A percentile compares a stretch with the other conserved stretches of the same genome.
Evolutionary conservation across 2,797 vertebrate genomes (phyloP).

Genomic region (Sitta carolinensis): DNA sequence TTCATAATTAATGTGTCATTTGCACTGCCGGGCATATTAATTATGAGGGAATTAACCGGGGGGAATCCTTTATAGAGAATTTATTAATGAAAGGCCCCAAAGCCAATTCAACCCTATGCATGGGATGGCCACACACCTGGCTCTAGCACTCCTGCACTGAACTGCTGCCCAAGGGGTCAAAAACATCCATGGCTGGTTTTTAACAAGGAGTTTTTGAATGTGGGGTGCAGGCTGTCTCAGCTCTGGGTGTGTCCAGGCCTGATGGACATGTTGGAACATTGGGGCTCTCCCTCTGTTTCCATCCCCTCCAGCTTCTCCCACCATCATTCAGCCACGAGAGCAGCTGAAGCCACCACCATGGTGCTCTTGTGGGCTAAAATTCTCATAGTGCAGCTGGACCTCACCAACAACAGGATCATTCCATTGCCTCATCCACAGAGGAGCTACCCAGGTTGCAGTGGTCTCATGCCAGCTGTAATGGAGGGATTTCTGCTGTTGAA

Average conservation of each 20-base stretch:
- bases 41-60: background rate
- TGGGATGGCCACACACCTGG: background rate
- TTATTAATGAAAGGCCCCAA: background rate
- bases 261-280: accelerated
- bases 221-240: background rate
- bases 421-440: background rate
- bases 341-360: background rate
- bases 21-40: background rate
- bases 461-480: background rate
- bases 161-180: background rate
- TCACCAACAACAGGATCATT: background rate
- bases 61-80: background rate
- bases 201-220: accelerated
- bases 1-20: background rate
- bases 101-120: background rate
- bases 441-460: background rate
- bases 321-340: background rate
- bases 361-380: background rate
- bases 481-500: background rate
- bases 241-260: background rate
- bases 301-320: background rate
- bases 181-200: background rate
- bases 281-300: background rate
- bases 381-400: background rate
- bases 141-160: background rate